These are phyloP conservation scores for Monochamus alternatus DNA, from an alignment of 2,888 invertebrate genomes.

Conservation along the genomic window DNA sequence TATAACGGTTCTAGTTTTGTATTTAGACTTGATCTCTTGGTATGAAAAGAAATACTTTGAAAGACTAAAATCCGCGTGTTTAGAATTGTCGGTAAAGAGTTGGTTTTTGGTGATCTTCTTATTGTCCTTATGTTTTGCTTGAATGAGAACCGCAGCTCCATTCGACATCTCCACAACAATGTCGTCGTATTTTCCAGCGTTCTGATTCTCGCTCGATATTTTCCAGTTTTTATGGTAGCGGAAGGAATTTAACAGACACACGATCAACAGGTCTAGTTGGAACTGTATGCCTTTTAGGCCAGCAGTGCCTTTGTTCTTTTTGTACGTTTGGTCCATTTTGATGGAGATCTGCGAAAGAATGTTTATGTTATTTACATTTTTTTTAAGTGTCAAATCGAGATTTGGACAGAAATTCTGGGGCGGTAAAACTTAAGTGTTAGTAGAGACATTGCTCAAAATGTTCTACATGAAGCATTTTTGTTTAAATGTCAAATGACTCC, in stretches of 20 bases:
- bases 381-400: too few species aligned
- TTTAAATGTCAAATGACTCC: too few species aligned
- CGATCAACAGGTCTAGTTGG: conserved; percentile 10
- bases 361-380: too few species aligned
- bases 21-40: neutral
- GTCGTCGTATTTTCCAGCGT: conserved; percentile 13
- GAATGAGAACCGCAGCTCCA: neutral
- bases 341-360: neutral
- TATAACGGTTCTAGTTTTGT: neutral
- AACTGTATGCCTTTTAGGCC: neutral
- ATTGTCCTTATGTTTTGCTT: neutral
- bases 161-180: neutral
- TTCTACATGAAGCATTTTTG: too few species aligned
- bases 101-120: conserved; percentile 5
- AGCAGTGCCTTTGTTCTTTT: conserved; percentile 1
- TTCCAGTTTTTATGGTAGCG: neutral
- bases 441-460: too few species aligned
- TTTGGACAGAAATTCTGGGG: too few species aligned
- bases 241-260: neutral
- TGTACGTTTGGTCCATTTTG: too few species aligned
- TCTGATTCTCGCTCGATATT: conserved; percentile 3
- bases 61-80: neutral
- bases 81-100: neutral
- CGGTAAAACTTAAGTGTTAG: too few species aligned
- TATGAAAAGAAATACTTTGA: conserved; percentile 11